Evolutionary conservation across 2,113 vertebrate genomes (phyloP).

Genomic region (Syngnathoides biaculeatus): DNA sequence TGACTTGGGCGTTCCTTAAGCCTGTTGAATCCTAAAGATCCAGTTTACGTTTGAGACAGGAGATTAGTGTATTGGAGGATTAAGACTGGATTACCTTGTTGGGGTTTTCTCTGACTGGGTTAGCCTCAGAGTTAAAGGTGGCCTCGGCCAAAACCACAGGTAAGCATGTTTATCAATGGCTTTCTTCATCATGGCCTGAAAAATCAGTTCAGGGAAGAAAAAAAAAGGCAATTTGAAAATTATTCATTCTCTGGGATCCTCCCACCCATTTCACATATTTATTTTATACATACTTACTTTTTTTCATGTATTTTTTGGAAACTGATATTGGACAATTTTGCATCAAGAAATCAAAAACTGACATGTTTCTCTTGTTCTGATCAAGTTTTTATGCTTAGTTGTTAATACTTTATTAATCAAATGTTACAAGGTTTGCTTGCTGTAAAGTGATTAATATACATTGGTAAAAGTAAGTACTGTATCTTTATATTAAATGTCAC

Average conservation of each 20-base stretch:
- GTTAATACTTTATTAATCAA: too few relatives aligned
- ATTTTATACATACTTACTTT: background rate
- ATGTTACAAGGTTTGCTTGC: too few relatives aligned
- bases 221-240: background rate
- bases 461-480: too few relatives aligned
- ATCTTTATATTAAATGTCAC: too few relatives aligned
- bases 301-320: too few relatives aligned
- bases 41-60: slow-evolving; percentile 11
- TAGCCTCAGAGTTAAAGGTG: slow-evolving; percentile 6
- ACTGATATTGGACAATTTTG: too few relatives aligned
- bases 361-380: too few relatives aligned
- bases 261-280: too few relatives aligned
- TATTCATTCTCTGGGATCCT: background rate
- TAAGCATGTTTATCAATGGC: background rate
- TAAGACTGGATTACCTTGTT: slow-evolving; percentile 27
- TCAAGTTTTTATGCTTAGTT: too few relatives aligned
- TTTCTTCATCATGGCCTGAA: background rate
- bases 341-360: too few relatives aligned
- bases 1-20: slow-evolving; percentile 17
- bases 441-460: too few relatives aligned
- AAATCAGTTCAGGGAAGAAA: background rate
- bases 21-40: slow-evolving; percentile 26
- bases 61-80: slow-evolving; percentile 46
- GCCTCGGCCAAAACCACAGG: background rate
- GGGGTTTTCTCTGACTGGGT: slow-evolving; percentile 35